Evolutionary conservation across 2,888 invertebrate genomes (phyloP).

Genomic region (Torymus texanus): DNA sequence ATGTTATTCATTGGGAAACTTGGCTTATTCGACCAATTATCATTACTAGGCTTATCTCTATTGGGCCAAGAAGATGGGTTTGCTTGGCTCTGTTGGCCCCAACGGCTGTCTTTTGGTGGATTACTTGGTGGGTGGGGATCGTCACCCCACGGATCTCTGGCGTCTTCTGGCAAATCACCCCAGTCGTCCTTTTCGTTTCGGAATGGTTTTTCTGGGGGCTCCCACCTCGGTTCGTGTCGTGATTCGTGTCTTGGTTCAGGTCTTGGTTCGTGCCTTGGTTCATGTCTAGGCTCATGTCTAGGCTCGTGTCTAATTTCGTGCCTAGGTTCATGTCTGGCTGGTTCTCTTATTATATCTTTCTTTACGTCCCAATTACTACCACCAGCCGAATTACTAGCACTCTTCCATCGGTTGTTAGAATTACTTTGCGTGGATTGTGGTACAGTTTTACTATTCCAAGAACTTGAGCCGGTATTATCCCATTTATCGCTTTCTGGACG

Average conservation of each 20-base stretch:
- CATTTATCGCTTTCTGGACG: slow-evolving; percentile 46
- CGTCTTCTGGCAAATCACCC: slow-evolving; percentile 72
- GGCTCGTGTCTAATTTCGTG: slow-evolving; percentile 36
- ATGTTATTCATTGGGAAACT: slow-evolving; percentile 37
- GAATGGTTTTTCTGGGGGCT: slow-evolving; percentile 58
- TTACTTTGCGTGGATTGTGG: slow-evolving; percentile 8
- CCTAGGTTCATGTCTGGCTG: slow-evolving; percentile 40
- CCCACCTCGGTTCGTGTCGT: slow-evolving; percentile 64
- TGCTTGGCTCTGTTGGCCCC: slow-evolving; percentile 50
- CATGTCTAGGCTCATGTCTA: slow-evolving; percentile 31
- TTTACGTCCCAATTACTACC: slow-evolving; percentile 65
- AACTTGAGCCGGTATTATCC: slow-evolving; percentile 45
- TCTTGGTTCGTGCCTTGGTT: slow-evolving; percentile 40
- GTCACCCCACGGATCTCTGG: slow-evolving; percentile 73
- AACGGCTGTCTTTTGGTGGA: slow-evolving; percentile 49
- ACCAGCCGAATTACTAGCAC: slow-evolving; percentile 41
- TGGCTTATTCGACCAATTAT: slow-evolving; percentile 47
- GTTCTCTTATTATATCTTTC: slow-evolving; percentile 59
- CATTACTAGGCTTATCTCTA: slow-evolving; percentile 48
- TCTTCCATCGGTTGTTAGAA: slow-evolving; percentile 47
- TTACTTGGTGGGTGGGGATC: slow-evolving; percentile 57
- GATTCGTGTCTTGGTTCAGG: slow-evolving; percentile 39
- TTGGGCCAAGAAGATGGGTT: slow-evolving; percentile 24
- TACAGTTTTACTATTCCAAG: slow-evolving; percentile 58
- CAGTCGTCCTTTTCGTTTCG: slow-evolving; percentile 68